These are phyloP conservation scores for Drosophila quinaria DNA, from an alignment of 2,888 invertebrate species.

Conservation along the genomic window DNA sequence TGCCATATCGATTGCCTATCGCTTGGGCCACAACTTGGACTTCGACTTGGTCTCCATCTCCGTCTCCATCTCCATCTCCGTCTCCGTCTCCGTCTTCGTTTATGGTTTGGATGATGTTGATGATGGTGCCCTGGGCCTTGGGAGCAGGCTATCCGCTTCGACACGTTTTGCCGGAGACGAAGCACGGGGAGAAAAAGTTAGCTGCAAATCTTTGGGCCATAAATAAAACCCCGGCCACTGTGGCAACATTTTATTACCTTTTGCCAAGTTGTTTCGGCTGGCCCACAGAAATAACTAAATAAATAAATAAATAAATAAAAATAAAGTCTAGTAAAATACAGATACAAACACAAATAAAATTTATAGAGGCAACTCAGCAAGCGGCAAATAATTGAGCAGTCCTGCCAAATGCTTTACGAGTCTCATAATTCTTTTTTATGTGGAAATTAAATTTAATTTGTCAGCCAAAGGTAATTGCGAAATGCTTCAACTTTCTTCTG, in stretches of 20 bases:
- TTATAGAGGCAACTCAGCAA: constrained; percentile 56
- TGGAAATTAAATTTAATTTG: constrained; percentile 69
- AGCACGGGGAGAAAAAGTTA: constrained; percentile 32
- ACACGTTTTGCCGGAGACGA: constrained; percentile 18
- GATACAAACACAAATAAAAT: constrained; percentile 62
- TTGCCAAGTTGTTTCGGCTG: constrained; percentile 48
- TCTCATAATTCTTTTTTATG: constrained; percentile 59
- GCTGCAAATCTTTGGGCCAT: constrained; percentile 65
- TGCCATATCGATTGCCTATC: constrained; percentile 43
- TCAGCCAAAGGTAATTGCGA: constrained; percentile 57
- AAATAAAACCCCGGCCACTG: constrained; percentile 52
- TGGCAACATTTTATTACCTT: constrained; percentile 70
- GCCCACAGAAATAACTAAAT: constrained; percentile 12
- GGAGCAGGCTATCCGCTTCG: constrained; percentile 57
- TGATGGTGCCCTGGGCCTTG: constrained; percentile 19
- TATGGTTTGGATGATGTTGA: background rate
- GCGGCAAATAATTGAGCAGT: constrained; percentile 71
- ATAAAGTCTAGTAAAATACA: constrained; percentile 44
- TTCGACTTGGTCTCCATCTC: too few species aligned
- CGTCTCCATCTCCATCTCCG: too few species aligned
- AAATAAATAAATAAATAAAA: constrained; percentile 50
- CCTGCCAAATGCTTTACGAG: constrained; percentile 54
- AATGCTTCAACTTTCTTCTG: constrained; percentile 39
- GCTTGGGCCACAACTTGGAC: background rate
- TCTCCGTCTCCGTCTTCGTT: too few species aligned